Conservation (phyloP, 2,888 invertebrate species). For the Amphipyra tragopoginis region DNA sequence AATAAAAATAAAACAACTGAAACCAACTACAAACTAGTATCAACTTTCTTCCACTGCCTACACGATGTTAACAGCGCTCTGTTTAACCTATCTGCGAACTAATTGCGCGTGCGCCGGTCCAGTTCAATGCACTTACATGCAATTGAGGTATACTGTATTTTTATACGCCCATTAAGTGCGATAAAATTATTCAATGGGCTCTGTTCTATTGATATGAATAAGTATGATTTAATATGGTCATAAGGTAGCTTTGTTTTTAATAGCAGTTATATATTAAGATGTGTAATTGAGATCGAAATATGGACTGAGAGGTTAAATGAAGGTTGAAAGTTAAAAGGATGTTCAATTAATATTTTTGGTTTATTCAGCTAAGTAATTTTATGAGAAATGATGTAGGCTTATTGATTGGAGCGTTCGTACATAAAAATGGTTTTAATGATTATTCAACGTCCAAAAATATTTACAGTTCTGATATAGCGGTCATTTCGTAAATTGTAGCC, state of each 20-base stretch:
- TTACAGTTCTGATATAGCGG: too few species aligned
- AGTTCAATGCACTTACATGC: constrained; percentile 70
- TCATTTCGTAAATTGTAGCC: too few species aligned
- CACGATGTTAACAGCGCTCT: constrained; percentile 52
- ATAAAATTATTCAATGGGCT: constrained; percentile 54
- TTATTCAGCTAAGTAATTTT: neutral
- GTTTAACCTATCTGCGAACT: constrained; percentile 60
- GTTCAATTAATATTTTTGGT: constrained; percentile 9
- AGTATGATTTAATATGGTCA: constrained; percentile 45
- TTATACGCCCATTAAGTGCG: constrained; percentile 51
- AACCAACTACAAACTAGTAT: constrained; percentile 21
- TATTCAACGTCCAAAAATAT: too few species aligned
- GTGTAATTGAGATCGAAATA: constrained; percentile 15
- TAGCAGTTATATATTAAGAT: constrained; percentile 24
- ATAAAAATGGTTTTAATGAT: too few species aligned
- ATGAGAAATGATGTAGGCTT: neutral
- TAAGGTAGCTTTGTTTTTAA: constrained; percentile 40
- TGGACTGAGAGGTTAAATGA: constrained; percentile 24
- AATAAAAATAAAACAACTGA: constrained; percentile 35
- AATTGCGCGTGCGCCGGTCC: constrained; percentile 65
- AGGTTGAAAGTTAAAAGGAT: constrained; percentile 23
- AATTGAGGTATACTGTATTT: constrained; percentile 60
- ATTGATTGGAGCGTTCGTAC: too few species aligned
- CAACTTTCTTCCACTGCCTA: constrained; percentile 48
- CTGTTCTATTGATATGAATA: constrained; percentile 45